A percentile compares a stretch with the other conserved stretches of the same genome.
Evolutionary conservation across 2,888 invertebrate genomes (phyloP).

Genomic region (Brenthis hecate): DNA sequence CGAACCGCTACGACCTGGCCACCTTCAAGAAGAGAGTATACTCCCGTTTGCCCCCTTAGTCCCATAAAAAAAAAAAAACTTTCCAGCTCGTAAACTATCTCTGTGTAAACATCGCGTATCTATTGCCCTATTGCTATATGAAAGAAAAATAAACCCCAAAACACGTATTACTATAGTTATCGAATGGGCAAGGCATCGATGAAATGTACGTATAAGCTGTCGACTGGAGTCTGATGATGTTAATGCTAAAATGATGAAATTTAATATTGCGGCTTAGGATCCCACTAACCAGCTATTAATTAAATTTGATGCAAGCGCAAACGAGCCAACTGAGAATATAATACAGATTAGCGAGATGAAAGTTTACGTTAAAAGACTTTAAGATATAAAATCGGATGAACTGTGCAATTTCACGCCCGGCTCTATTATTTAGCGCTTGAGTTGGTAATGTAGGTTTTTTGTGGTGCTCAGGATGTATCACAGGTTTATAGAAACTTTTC

Average conservation of each 20-base stretch:
- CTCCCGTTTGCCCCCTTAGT: too few relatives aligned
- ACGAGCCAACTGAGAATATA: conserved; percentile 28
- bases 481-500: too few relatives aligned
- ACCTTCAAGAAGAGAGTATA: too few relatives aligned
- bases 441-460: not conserved
- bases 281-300: conserved; percentile 29
- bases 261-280: conserved; percentile 16
- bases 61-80: too few relatives aligned
- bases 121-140: too few relatives aligned
- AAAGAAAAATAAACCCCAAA: not conserved
- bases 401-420: not conserved
- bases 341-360: conserved; percentile 18
- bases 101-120: too few relatives aligned
- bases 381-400: conserved; percentile 8
- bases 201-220: not conserved
- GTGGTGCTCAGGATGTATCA: too few relatives aligned
- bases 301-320: conserved; percentile 32
- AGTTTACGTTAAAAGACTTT: conserved; percentile 1
- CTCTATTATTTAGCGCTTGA: conserved; percentile 4
- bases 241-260: conserved; percentile 21
- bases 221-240: not conserved
- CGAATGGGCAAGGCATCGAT: not conserved
- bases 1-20: too few relatives aligned
- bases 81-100: too few relatives aligned
- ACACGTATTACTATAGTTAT: not conserved